These are phyloP conservation scores for Thereuonema tuberculata DNA, from an alignment of 1,140 invertebrate species.

Conservation along the genomic window DNA sequence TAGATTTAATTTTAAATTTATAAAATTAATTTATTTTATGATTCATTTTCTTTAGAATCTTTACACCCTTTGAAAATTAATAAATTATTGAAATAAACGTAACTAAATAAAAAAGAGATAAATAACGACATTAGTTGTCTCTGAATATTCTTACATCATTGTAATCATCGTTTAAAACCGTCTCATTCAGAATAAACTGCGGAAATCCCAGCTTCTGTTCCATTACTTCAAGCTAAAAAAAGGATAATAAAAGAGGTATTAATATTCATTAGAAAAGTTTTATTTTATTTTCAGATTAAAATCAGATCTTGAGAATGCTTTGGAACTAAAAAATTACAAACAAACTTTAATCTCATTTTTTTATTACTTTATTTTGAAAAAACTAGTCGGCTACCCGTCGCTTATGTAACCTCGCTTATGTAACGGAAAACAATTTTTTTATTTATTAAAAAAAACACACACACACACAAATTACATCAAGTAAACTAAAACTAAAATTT, in stretches of 20 bases:
- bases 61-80: background rate
- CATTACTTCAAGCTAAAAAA: constrained; percentile 35
- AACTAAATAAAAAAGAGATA: background rate
- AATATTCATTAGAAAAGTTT: background rate
- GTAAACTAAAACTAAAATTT: too few species aligned
- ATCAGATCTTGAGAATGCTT: too few species aligned
- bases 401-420: too few species aligned
- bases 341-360: too few species aligned
- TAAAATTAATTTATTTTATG: background rate
- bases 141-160: constrained; percentile 29
- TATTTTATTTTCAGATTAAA: background rate
- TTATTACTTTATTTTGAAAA: too few species aligned
- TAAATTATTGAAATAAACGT: background rate
- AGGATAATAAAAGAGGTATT: background rate
- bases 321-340: too few species aligned
- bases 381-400: too few species aligned
- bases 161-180: constrained; percentile 37
- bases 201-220: constrained; percentile 38
- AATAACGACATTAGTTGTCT: too few species aligned
- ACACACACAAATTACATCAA: too few species aligned
- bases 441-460: too few species aligned
- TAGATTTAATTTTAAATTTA: too few species aligned
- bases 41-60: background rate
- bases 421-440: too few species aligned
- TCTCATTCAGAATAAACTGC: constrained; percentile 40